A percentile compares a stretch with the other conserved stretches of the same genome.
Conservation (phyloP, 2,797 vertebrate species). For the Gymnothorax javanicus region DNA sequence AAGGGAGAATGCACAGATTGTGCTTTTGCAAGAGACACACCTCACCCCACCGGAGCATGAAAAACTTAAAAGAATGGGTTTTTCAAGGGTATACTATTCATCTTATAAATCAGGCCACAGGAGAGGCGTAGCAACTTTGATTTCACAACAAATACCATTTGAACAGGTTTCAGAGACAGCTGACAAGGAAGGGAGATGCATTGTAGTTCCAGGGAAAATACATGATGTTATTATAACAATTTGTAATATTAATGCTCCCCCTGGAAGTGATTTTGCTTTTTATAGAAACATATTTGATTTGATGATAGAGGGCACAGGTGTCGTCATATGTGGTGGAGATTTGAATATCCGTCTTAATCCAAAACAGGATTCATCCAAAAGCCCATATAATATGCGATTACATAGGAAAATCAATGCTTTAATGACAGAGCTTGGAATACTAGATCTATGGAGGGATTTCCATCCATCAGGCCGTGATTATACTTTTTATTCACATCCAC, state of each 20-base stretch:
- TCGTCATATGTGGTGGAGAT: neutral
- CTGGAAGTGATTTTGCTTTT: slow-evolving; percentile 33
- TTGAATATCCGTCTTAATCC: slow-evolving; percentile 22
- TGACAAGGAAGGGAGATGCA: slow-evolving; percentile 36
- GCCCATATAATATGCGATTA: neutral
- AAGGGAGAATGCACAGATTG: slow-evolving; percentile 24
- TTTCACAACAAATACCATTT: slow-evolving; percentile 2
- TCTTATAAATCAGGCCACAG: neutral
- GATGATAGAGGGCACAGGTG: slow-evolving; percentile 7
- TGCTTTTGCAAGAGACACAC: slow-evolving; percentile 34
- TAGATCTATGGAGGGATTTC: slow-evolving; percentile 31
- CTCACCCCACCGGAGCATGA: slow-evolving; percentile 28
- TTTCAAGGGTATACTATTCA: slow-evolving; percentile 32
- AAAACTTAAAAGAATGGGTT: slow-evolving; percentile 36
- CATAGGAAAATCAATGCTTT: slow-evolving; percentile 15
- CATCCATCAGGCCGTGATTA: neutral
- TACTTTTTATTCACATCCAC: neutral
- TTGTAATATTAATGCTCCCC: slow-evolving; percentile 30
- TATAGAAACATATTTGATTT: slow-evolving; percentile 34
- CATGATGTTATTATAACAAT: slow-evolving; percentile 9
- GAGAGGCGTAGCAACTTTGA: slow-evolving; percentile 30
- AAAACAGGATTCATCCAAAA: slow-evolving; percentile 23
- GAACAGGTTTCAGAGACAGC: neutral
- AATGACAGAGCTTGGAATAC: slow-evolving; percentile 26
- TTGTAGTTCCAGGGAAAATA: slow-evolving; percentile 24